Conservation (phyloP, 2,888 invertebrate species). For the Volucella inflata region DNA sequence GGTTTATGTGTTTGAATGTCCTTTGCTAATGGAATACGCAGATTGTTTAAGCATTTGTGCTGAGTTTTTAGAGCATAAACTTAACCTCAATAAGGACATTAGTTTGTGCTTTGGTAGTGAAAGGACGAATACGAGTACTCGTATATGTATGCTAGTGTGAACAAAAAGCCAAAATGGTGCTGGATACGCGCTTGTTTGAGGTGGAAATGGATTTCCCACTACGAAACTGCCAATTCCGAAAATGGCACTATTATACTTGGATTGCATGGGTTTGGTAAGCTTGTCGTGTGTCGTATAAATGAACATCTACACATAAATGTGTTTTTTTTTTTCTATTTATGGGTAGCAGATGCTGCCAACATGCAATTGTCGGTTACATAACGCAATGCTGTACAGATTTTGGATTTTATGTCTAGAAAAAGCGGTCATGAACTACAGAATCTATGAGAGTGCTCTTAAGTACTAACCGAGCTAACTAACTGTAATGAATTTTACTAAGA, state of each 20-base stretch:
- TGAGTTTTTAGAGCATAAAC: slow-evolving; percentile 50
- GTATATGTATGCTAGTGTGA: background rate
- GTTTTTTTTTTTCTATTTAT: background rate
- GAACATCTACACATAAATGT: slow-evolving; percentile 8
- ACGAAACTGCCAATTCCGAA: slow-evolving; percentile 18
- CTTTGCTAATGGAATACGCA: background rate
- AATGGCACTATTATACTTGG: slow-evolving; percentile 20
- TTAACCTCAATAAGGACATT: slow-evolving; percentile 52
- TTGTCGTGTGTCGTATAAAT: slow-evolving; percentile 14
- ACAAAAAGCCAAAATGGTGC: background rate
- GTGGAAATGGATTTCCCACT: slow-evolving; percentile 12
- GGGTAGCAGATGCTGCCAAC: background rate
- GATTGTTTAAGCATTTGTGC: slow-evolving; percentile 8
- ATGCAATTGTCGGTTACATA: slow-evolving; percentile 3
- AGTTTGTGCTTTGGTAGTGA: background rate
- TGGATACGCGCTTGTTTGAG: slow-evolving; percentile 10
- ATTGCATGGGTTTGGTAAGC: background rate
- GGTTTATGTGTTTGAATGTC: background rate
- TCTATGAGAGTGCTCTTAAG: background rate
- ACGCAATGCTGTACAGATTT: background rate
- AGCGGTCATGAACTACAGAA: too few relatives aligned
- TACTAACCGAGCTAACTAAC: too few relatives aligned
- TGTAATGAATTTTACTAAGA: background rate
- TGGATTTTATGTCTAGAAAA: too few relatives aligned
- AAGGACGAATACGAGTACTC: background rate